Percentiles rank a stretch among this genome's conserved stretches.
phyloP scores from a whole-genome alignment of 2,113 vertebrate species.

The Poeciliopsis prolifica region DNA sequence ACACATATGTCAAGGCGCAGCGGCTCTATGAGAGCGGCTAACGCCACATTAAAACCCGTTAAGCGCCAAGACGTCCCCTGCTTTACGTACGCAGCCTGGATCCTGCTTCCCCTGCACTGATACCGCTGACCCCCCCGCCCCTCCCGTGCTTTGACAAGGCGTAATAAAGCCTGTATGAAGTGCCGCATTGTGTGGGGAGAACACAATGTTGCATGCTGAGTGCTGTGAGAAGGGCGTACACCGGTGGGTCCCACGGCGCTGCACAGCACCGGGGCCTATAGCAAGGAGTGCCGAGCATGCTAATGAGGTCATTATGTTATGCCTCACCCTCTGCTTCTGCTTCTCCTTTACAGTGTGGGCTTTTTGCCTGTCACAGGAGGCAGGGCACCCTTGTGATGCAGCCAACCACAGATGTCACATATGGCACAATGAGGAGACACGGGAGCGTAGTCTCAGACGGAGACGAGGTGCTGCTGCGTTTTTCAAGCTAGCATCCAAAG shows the following conservation, averaged over 20 bases:
- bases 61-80: slow-evolving; percentile 65
- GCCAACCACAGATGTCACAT: slow-evolving; percentile 81
- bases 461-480: slow-evolving; percentile 57
- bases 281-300: slow-evolving; percentile 79
- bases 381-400: slow-evolving; percentile 63
- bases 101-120: slow-evolving; percentile 69
- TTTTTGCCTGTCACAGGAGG: slow-evolving; percentile 71
- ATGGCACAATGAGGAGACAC: slow-evolving; percentile 76
- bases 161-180: slow-evolving; percentile 78
- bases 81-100: slow-evolving; percentile 55
- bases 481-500: slow-evolving; percentile 62
- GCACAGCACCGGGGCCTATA: slow-evolving; percentile 79
- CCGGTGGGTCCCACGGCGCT: slow-evolving; percentile 80
- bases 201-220: slow-evolving; percentile 81
- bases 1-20: slow-evolving; percentile 39
- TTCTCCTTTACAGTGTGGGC: slow-evolving; percentile 77
- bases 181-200: slow-evolving; percentile 75
- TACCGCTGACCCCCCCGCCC: slow-evolving; percentile 65
- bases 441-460: slow-evolving; percentile 45
- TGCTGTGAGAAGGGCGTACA: slow-evolving; percentile 82
- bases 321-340: slow-evolving; percentile 66
- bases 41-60: slow-evolving; percentile 70
- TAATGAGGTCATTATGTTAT: slow-evolving; percentile 85
- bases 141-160: slow-evolving; percentile 75
- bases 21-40: slow-evolving; percentile 56